Evolutionary conservation across 1,140 invertebrate genomes (phyloP).

Genomic region (Saccostrea echinata): DNA sequence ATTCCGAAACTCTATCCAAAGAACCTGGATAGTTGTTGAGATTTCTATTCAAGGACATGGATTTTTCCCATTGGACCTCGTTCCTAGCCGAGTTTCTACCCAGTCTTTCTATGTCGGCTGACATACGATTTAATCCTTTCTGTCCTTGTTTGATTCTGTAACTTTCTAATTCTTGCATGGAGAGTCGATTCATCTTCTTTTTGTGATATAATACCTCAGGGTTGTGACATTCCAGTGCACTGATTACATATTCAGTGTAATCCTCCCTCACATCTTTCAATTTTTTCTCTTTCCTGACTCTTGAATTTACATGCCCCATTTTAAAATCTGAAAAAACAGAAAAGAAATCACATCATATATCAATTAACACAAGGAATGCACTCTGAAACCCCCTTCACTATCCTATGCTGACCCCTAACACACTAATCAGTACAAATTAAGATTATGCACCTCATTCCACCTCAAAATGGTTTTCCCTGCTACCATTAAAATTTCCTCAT

Average conservation of each 20-base stretch:
- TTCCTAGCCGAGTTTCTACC: slow-evolving; percentile 45
- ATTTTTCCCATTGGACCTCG: slow-evolving; percentile 21
- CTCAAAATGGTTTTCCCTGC: slow-evolving; percentile 14
- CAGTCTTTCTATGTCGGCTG: slow-evolving; percentile 47
- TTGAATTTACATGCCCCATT: slow-evolving; percentile 59
- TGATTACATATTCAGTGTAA: slow-evolving; percentile 40
- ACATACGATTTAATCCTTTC: slow-evolving; percentile 44
- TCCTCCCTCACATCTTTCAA: slow-evolving; percentile 40
- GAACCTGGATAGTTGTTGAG: slow-evolving; percentile 28
- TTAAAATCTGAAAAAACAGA: slow-evolving; percentile 42
- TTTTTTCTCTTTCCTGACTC: slow-evolving; percentile 45
- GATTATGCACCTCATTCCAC: slow-evolving; percentile 1
- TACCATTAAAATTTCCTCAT: slow-evolving; percentile 21
- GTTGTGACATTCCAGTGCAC: slow-evolving; percentile 31
- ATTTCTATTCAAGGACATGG: slow-evolving; percentile 48
- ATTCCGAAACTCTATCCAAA: slow-evolving; percentile 12
- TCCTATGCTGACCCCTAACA: slow-evolving; percentile 7
- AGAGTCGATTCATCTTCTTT: slow-evolving; percentile 27
- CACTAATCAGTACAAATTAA: slow-evolving; percentile 12
- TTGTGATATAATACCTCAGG: slow-evolving; percentile 21
- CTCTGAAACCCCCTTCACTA: not conserved
- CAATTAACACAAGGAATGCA: not conserved
- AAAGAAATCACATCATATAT: slow-evolving; percentile 6
- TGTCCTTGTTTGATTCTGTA: slow-evolving; percentile 10
- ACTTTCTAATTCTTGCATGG: slow-evolving; percentile 1